Conservation (phyloP, 2,797 vertebrate species). For the Anas georgica region DNA sequence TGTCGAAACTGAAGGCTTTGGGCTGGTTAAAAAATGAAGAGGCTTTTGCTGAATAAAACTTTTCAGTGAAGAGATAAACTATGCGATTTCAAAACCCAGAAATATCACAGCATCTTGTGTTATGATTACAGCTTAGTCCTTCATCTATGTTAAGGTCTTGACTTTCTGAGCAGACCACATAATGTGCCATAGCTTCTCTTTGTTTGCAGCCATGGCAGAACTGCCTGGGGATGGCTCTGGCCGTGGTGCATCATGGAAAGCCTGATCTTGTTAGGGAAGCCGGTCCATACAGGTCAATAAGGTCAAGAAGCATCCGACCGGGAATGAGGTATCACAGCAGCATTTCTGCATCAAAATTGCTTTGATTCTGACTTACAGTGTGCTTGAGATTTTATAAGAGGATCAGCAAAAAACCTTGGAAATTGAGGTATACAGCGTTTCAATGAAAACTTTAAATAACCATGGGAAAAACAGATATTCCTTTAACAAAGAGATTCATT, state of each 20-base stretch:
- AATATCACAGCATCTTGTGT: background rate
- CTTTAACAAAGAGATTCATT: conserved; percentile 1
- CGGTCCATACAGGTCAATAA: background rate
- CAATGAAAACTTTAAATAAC: background rate
- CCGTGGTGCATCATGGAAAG: accelerated
- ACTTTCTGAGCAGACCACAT: background rate
- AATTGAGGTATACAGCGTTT: background rate
- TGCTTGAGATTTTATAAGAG: background rate
- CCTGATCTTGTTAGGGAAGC: background rate
- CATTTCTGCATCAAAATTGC: conserved; percentile 14
- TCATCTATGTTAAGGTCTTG: background rate
- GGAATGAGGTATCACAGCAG: conserved; percentile 1
- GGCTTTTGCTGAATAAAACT: background rate
- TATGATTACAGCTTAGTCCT: background rate
- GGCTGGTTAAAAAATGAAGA: background rate
- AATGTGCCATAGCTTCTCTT: background rate
- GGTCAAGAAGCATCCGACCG: background rate
- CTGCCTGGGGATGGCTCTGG: background rate
- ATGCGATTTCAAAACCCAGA: background rate
- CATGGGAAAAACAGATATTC: background rate
- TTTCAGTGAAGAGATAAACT: background rate
- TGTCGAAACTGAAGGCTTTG: background rate
- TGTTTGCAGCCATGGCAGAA: background rate
- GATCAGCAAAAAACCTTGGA: background rate
- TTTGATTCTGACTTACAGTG: conserved; percentile 28